Base-by-base conservation (phyloP, 2,888 invertebrate genomes). In the Camponotus fellah region DNA sequence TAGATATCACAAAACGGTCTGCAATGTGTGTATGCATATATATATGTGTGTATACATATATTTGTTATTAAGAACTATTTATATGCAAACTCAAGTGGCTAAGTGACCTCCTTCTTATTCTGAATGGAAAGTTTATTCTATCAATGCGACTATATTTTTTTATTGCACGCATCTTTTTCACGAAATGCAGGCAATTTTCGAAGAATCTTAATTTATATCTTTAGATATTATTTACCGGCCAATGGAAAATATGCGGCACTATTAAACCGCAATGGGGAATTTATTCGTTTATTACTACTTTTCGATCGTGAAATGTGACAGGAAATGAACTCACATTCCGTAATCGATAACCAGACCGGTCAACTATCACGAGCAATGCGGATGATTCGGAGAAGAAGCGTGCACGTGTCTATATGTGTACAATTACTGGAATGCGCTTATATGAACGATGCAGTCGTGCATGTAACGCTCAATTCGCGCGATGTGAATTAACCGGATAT, bases 331-430 rank as follows among this genome's bases (percentile, higher is more conserved):
- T 62, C 46, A 26, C 5, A 9, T 34, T 17, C 21, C 79, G 26
- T 43, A 62, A 80, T 80, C 79, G 79, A 72, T 80, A 71, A 49
- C 17, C 37, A 60, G 43, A 40, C 17, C 21, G 26, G 49, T 72
- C n/a, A 32, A 26, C 72, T 46, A 79, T 71, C 71, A 80, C 60
- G 72, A 17, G 9, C 37, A 5, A 14, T 12, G 34, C 8, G 71
- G 14, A 46, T 71, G 79, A 71, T 79, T n/a, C 10, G 53, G 53
- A 32, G 43, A 60, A 40, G 60, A 40, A 43, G 68, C 26, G 26
- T 9, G n/a, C 6, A 46, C 10, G 84, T 32, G 69, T 56, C 26
- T 43, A 46, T 9, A 37, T 21, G 34, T 26, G 21, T 26, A 74
- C 32, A 56, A 82, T 75, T 53, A 43, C 4, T 3, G 66, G 43